Evolutionary conservation across 1,140 invertebrate genomes (phyloP), one percentile per base, ranked within the genome.

Genomic region (Orius insidiosus): DNA sequence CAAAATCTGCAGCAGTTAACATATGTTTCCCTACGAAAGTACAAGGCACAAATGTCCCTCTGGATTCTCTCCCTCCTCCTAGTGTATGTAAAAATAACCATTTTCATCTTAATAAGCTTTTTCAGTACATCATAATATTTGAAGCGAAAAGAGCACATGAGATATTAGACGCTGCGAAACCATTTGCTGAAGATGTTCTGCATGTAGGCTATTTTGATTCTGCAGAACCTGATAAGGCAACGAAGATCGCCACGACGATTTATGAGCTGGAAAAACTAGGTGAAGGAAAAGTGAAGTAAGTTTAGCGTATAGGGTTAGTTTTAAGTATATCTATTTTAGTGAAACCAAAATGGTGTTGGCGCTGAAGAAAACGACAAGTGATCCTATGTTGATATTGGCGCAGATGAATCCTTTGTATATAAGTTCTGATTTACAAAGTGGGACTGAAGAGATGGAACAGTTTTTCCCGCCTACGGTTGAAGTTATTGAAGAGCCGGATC

Each of bases 371-470:
- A 48, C 13, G 37, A 49, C 34, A 36, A 53, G 46, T 35, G 57
- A 58, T 6, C 54, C 52, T 10, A 42, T 59, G 32, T 41, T 59
- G 13, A 49, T 48, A 10, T 53, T 59, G 13, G 55, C 55, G 5
- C 50, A 52, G 35, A 36, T 55, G 1, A 46, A 42, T 2, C 56
- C 58, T 2, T 14, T 58, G n/a, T 59, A 59, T 35, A 55, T 58
- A 3, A 56, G 54, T 40, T 52, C 52, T 0, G 54, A 59, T 35
- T 10, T 45, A 6, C 52, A 53, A 10, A 40, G 42, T 6, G 58
- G 58, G 9, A 52, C 50, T 1, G 54, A 54, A 19, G 56, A 58
- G 15, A 44, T 44, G 6, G 52, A 56, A 16, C 16, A 47, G 14
- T 58, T 55, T 40, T 56, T 59, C 45, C 54, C 55, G 4, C 47